Evolutionary conservation across 2,888 invertebrate genomes (phyloP).

Genomic region (Lithophane ornitopus): DNA sequence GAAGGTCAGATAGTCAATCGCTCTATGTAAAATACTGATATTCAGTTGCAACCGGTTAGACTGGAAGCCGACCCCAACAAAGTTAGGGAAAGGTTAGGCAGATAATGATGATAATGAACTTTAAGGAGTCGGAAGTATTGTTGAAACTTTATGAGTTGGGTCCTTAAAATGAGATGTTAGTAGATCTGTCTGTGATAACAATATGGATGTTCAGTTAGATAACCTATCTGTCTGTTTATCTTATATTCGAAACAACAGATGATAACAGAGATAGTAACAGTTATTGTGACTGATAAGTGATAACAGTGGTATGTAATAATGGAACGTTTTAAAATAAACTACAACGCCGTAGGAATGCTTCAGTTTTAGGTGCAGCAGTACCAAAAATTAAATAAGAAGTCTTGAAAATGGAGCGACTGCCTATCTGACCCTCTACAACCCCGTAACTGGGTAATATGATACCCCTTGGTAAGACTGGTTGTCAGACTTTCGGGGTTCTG

Average conservation of each 20-base stretch:
- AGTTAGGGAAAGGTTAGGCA: neutral
- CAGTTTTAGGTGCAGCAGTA: neutral
- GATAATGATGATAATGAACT: neutral
- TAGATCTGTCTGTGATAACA: constrained; percentile 1
- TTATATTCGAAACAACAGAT: constrained; percentile 25
- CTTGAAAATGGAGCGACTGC: no score
- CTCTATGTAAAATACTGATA: neutral
- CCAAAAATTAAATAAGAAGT: neutral
- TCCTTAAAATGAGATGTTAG: constrained; percentile 3
- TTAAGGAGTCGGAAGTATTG: neutral
- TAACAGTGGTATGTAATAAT: neutral
- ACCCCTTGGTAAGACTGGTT: no score
- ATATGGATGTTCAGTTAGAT: constrained; percentile 19
- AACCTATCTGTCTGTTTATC: constrained; percentile 30
- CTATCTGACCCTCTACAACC: no score
- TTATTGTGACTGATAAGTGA: constrained; percentile 39
- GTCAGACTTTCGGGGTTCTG: no score
- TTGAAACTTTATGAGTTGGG: neutral
- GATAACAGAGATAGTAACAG: constrained; percentile 38
- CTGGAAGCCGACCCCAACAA: neutral
- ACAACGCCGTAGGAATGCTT: neutral
- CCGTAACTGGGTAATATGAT: no score
- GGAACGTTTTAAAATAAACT: neutral
- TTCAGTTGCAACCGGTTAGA: neutral
- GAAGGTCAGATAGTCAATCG: neutral